Conservation (phyloP, 2,888 invertebrate species). For the Drosophila hawaiiensis region DNA sequence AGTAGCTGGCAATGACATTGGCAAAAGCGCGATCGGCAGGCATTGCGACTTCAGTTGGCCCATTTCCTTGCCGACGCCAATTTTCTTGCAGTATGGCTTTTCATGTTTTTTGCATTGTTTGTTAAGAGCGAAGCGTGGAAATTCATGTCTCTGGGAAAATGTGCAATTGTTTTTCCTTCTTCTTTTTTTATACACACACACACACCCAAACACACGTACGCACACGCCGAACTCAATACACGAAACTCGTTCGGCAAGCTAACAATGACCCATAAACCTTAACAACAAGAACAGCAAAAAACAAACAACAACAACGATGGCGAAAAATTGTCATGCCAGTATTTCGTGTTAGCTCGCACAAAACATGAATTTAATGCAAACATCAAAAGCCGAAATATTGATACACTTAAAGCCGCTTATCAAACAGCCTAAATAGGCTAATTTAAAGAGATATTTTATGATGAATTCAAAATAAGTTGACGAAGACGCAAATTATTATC, state of each 20-base stretch:
- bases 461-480: not conserved
- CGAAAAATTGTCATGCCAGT: conserved; percentile 64
- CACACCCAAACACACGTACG: conserved; percentile 8
- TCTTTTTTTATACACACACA: conserved; percentile 22
- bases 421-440: not conserved
- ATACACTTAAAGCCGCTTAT: conserved; percentile 23
- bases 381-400: conserved; percentile 8
- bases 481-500: not conserved
- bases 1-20: conserved; percentile 67
- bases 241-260: conserved; percentile 62
- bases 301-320: conserved; percentile 25
- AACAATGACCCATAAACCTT: conserved; percentile 68
- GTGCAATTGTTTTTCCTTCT: conserved; percentile 70
- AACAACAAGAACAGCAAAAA: conserved; percentile 37
- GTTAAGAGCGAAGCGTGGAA: conserved; percentile 43
- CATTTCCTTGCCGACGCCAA: conserved; percentile 47
- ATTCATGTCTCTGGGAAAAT: conserved; percentile 66
- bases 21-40: conserved; percentile 23
- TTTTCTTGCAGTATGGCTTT: conserved; percentile 22
- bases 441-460: not conserved
- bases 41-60: conserved; percentile 44
- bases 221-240: not conserved
- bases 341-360: conserved; percentile 52
- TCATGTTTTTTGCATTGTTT: conserved; percentile 58
- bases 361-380: conserved; percentile 13